Conservation (phyloP, 2,888 invertebrate genomes). For the Mythimna impura region DNA sequence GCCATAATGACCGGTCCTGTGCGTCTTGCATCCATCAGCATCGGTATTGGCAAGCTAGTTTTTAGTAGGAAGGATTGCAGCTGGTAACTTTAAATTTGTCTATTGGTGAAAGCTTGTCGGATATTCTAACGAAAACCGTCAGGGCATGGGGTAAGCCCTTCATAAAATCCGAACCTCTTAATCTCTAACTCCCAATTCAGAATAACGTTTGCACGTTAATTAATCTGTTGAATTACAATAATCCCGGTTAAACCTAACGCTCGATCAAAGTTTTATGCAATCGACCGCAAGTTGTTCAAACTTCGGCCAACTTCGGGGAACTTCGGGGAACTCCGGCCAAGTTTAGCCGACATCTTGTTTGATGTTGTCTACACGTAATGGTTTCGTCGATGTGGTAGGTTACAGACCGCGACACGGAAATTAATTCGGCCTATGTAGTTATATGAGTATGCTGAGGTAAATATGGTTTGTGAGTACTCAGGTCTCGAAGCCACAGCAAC, state of each 20-base stretch:
- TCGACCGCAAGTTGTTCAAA: conserved; percentile 64
- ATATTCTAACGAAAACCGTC: background rate
- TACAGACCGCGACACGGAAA: conserved; percentile 73
- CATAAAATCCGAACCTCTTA: conserved; percentile 8
- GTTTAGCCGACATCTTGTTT: conserved; percentile 68
- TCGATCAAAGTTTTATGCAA: conserved; percentile 70
- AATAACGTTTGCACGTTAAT: conserved; percentile 53
- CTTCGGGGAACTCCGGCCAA: conserved; percentile 55
- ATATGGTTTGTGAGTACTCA: conserved; percentile 24
- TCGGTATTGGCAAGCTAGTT: too few relatives aligned
- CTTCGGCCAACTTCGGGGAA: conserved; percentile 54
- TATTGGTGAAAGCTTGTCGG: background rate
- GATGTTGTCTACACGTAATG: conserved; percentile 72
- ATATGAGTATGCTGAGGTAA: conserved; percentile 36
- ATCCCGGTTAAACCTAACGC: conserved; percentile 65
- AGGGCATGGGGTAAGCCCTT: too few relatives aligned
- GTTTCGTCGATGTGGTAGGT: conserved; percentile 65
- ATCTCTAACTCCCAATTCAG: conserved; percentile 39
- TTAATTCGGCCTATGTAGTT: conserved; percentile 68
- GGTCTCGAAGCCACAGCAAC: conserved; percentile 25
- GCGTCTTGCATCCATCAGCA: too few relatives aligned
- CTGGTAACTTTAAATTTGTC: background rate
- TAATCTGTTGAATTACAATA: conserved; percentile 64
- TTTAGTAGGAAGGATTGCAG: background rate
- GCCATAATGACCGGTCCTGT: too few relatives aligned